phyloP scores from a whole-genome alignment of 2,888 invertebrate species.

The Cephus spinipes region DNA sequence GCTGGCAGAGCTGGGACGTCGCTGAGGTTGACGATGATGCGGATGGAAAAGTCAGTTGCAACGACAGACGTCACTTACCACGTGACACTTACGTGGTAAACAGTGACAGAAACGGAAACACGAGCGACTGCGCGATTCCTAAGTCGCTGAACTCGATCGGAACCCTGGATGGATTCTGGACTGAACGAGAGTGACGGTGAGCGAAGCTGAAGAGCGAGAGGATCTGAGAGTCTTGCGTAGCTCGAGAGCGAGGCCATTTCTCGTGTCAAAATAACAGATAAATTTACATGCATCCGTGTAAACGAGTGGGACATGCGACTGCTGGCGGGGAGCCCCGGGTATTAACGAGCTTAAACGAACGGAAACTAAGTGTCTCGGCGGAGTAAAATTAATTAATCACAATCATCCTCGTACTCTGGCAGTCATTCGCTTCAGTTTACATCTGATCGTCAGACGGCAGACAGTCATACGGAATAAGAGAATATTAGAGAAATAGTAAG shows the following conservation, averaged over 20 bases:
- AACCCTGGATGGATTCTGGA: background rate
- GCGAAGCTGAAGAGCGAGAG: background rate
- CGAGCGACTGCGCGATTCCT: background rate
- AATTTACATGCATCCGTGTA: slow-evolving; percentile 60
- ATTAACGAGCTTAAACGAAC: slow-evolving; percentile 67
- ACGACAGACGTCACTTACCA: background rate
- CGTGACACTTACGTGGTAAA: background rate
- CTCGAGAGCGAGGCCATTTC: slow-evolving; percentile 17
- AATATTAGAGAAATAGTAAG: background rate
- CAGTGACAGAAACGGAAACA: background rate
- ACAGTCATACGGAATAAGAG: background rate
- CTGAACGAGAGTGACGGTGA: background rate
- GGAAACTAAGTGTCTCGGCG: slow-evolving; percentile 66
- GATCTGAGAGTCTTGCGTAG: background rate
- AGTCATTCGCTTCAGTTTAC: slow-evolving; percentile 44
- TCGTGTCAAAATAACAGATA: slow-evolving; percentile 38
- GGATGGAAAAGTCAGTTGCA: background rate
- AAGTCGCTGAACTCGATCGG: background rate
- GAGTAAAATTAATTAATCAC: slow-evolving; percentile 66
- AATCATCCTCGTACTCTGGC: slow-evolving; percentile 43
- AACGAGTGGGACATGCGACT: slow-evolving; percentile 53
- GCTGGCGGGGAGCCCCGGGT: slow-evolving; percentile 24
- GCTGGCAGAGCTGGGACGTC: background rate
- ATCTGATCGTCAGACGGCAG: slow-evolving; percentile 34
- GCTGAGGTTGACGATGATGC: background rate